phyloP scores from a whole-genome alignment of 2,888 invertebrate genomes.

The Cataglyphis livida region DNA sequence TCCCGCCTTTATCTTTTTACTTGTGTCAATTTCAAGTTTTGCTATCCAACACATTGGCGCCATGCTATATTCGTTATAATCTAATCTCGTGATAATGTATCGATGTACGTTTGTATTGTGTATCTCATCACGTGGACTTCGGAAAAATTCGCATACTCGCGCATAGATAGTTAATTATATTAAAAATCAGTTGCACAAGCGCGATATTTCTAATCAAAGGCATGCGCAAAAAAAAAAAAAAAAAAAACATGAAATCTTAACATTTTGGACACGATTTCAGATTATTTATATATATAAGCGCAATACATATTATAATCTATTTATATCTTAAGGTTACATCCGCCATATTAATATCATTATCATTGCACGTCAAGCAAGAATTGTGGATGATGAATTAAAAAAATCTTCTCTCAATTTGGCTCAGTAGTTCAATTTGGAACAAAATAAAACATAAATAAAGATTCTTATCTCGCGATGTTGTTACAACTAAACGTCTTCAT shows the following conservation, averaged over 20 bases:
- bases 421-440: neutral
- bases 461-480: slow-evolving; percentile 30
- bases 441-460: slow-evolving; percentile 29
- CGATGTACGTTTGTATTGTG: slow-evolving; percentile 55
- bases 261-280: slow-evolving; percentile 4
- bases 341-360: slow-evolving; percentile 14
- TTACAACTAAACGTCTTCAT: slow-evolving; percentile 4
- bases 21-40: slow-evolving; percentile 30
- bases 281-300: slow-evolving; percentile 28
- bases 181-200: slow-evolving; percentile 1
- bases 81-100: slow-evolving; percentile 80
- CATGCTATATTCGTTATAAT: slow-evolving; percentile 79
- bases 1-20: slow-evolving; percentile 11
- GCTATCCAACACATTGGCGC: slow-evolving; percentile 75
- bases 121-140: slow-evolving; percentile 35
- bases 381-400: neutral
- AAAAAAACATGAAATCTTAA: slow-evolving; percentile 11
- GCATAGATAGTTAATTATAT: slow-evolving; percentile 28
- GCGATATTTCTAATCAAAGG: neutral
- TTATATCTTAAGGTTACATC: neutral
- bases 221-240: neutral
- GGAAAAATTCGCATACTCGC: slow-evolving; percentile 17
- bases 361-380: neutral
- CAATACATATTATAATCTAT: slow-evolving; percentile 13
- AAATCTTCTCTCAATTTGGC: slow-evolving; percentile 5